These are phyloP conservation scores for Lysiphlebus fabarum DNA, from an alignment of 1,140 invertebrate species.

Conservation along the genomic window DNA sequence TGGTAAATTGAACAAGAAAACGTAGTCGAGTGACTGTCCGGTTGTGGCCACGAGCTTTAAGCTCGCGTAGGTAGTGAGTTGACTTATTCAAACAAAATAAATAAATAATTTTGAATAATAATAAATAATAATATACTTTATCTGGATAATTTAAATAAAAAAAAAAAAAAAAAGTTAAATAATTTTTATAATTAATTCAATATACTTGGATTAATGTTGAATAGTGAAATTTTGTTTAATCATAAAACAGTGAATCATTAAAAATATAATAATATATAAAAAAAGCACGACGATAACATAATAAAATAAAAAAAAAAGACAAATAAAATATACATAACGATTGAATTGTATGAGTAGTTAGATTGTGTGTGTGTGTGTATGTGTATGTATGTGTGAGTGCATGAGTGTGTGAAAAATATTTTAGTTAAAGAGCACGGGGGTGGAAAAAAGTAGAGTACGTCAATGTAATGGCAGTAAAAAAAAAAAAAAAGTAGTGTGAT, in stretches of 20 bases:
- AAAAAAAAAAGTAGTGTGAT: slow-evolving; percentile 1
- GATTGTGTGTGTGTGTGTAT: slow-evolving; percentile 26
- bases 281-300: too few species aligned
- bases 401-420: slow-evolving; percentile 26
- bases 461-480: slow-evolving; percentile 11
- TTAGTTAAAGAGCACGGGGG: slow-evolving; percentile 11
- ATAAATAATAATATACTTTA: too few species aligned
- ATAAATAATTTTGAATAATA: slow-evolving; percentile 21
- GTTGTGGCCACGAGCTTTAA: slow-evolving; percentile 53
- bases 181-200: too few species aligned
- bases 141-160: too few species aligned
- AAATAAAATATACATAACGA: too few species aligned
- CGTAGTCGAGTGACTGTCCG: slow-evolving; percentile 54
- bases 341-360: too few species aligned
- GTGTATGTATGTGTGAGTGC: slow-evolving; percentile 22
- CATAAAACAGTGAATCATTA: too few species aligned
- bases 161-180: too few species aligned
- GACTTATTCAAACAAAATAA: slow-evolving; percentile 46
- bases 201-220: too few species aligned
- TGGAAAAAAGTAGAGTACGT: slow-evolving; percentile 10
- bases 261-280: too few species aligned
- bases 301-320: too few species aligned
- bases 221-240: too few species aligned
- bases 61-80: slow-evolving; percentile 53
- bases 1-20: slow-evolving; percentile 22